phyloP scores from a whole-genome alignment of 2,797 vertebrate species.

The Micrastur ruficollis region DNA sequence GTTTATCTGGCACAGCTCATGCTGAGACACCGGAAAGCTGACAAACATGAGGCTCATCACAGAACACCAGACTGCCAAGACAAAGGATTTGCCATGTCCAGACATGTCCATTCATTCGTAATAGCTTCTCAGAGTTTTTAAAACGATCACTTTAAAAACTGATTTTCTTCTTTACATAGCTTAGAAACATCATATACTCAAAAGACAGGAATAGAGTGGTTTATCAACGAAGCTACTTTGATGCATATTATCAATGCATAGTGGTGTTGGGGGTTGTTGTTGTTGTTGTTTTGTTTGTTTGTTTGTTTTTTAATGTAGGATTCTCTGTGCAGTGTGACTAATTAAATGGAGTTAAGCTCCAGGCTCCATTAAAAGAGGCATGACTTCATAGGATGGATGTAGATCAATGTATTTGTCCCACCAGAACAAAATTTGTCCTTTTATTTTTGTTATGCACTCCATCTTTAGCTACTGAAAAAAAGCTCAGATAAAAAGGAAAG shows the following conservation, averaged over 20 bases:
- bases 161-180: neutral
- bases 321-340: neutral
- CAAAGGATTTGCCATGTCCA: neutral
- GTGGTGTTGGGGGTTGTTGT: neutral
- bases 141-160: neutral
- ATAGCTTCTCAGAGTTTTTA: neutral
- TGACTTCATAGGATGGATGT: neutral
- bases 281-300: too few species aligned
- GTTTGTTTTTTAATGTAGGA: neutral
- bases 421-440: neutral
- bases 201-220: neutral
- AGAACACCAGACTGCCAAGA: neutral
- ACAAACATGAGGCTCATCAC: neutral
- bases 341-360: neutral
- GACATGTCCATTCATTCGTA: rapidly evolving
- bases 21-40: neutral
- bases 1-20: neutral
- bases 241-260: neutral
- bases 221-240: neutral
- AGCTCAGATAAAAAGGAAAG: neutral
- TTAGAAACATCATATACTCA: neutral
- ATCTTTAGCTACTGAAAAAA: neutral
- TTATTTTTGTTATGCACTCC: neutral
- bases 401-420: neutral
- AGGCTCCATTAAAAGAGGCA: neutral